Percentiles rank a stretch among this genome's conserved stretches.
These are phyloP conservation scores for Eucriotettix oculatus DNA, from an alignment of 2,888 invertebrate species.

Conservation along the genomic window DNA sequence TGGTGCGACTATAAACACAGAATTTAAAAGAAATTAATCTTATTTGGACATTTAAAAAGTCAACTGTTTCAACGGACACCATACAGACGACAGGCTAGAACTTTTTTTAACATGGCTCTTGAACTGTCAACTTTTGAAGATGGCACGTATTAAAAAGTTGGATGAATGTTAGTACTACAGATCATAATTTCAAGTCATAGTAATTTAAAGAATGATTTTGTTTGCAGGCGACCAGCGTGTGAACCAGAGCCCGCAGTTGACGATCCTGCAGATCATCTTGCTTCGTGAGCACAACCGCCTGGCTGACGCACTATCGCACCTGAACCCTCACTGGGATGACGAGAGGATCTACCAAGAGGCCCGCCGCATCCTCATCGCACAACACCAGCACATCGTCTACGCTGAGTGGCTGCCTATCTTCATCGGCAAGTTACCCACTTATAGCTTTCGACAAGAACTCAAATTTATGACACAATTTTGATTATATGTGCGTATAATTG, in stretches of 20 bases:
- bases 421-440: slow-evolving; percentile 37
- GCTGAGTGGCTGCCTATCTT: slow-evolving; percentile 66
- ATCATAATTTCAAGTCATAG: too few species aligned
- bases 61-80: too few species aligned
- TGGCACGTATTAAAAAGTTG: too few species aligned
- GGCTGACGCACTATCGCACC: slow-evolving; percentile 36
- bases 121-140: too few species aligned
- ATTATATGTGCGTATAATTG: too few species aligned
- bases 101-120: too few species aligned
- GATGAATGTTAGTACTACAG: too few species aligned
- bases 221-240: slow-evolving; percentile 52
- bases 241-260: slow-evolving; percentile 62
- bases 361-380: slow-evolving; percentile 53
- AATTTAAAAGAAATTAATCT: too few species aligned
- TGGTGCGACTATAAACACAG: too few species aligned
- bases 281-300: slow-evolving; percentile 69
- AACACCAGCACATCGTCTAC: slow-evolving; percentile 63
- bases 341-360: slow-evolving; percentile 57
- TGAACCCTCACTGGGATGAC: slow-evolving; percentile 63
- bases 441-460: background rate
- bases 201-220: background rate
- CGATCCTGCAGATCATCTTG: slow-evolving; percentile 54
- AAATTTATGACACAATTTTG: too few species aligned
- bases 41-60: too few species aligned
- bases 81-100: too few species aligned